Conservation (phyloP, 2,888 invertebrate species). For the Watsonalla binaria region DNA sequence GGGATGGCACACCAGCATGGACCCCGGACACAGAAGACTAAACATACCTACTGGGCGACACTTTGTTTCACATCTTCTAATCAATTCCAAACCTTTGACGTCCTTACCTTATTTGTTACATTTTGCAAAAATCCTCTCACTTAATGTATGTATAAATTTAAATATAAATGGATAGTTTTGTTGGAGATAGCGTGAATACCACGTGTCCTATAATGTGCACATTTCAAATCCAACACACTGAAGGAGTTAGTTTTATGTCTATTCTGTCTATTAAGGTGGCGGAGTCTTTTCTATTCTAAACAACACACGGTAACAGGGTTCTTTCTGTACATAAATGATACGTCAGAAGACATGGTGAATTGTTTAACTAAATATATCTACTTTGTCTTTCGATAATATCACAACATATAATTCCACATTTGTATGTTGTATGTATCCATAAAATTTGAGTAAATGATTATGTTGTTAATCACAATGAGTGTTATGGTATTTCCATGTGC, state of each 20-base stretch:
- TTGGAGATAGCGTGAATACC: background rate
- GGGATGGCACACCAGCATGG: conserved; percentile 76
- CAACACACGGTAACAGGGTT: conserved; percentile 58
- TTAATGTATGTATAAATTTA: background rate
- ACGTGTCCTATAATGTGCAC: conserved; percentile 27
- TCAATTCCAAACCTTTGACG: conserved; percentile 40
- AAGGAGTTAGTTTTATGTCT: conserved; percentile 41
- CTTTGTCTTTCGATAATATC: conserved; percentile 19
- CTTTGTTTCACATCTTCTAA: conserved; percentile 57
- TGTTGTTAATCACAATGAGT: conserved; percentile 4
- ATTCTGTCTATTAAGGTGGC: conserved; percentile 70
- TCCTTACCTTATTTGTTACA: conserved; percentile 26
- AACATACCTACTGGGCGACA: conserved; percentile 54
- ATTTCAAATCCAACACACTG: conserved; percentile 46
- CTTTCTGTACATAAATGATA: conserved; percentile 57
- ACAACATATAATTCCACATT: conserved; percentile 7
- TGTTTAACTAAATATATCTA: conserved; percentile 46
- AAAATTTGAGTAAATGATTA: background rate
- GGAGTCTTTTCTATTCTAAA: conserved; percentile 59
- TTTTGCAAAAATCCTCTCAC: background rate
- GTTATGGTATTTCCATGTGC: background rate
- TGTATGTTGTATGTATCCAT: background rate
- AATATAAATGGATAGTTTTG: background rate
- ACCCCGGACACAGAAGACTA: conserved; percentile 61
- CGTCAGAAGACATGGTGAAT: conserved; percentile 48